Conservation (phyloP, 2,797 vertebrate species). For the Mionectes olivaceus region DNA sequence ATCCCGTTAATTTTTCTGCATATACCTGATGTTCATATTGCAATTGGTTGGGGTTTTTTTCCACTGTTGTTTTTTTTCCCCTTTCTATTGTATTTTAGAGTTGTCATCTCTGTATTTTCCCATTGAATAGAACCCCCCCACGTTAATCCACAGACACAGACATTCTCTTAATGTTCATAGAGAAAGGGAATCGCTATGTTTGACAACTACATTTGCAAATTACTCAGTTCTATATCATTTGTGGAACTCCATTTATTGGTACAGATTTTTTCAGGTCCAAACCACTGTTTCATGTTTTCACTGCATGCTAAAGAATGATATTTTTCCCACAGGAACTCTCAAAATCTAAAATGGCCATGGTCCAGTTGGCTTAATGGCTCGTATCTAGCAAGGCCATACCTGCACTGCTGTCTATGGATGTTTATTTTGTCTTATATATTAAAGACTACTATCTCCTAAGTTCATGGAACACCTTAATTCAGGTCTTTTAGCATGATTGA, state of each 20-base stretch:
- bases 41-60: background rate
- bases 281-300: background rate
- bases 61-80: rapidly evolving
- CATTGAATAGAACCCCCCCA: background rate
- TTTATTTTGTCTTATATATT: background rate
- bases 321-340: background rate
- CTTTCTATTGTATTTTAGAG: background rate
- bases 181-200: background rate
- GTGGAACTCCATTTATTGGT: background rate
- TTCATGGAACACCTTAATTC: background rate
- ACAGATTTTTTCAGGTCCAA: background rate
- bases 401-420: background rate
- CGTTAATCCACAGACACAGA: background rate
- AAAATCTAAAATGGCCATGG: background rate
- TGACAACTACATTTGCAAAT: background rate
- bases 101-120: background rate
- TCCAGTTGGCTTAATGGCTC: background rate
- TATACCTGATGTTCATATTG: background rate
- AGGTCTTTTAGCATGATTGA: background rate
- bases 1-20: background rate
- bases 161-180: background rate
- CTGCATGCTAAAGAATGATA: background rate
- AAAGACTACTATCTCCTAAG: background rate
- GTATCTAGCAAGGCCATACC: background rate
- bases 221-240: background rate